A percentile compares a stretch with the other conserved stretches of the same genome.
These are phyloP conservation scores for Danio tinwini DNA, from an alignment of 2,797 vertebrate species.

Conservation along the genomic window DNA sequence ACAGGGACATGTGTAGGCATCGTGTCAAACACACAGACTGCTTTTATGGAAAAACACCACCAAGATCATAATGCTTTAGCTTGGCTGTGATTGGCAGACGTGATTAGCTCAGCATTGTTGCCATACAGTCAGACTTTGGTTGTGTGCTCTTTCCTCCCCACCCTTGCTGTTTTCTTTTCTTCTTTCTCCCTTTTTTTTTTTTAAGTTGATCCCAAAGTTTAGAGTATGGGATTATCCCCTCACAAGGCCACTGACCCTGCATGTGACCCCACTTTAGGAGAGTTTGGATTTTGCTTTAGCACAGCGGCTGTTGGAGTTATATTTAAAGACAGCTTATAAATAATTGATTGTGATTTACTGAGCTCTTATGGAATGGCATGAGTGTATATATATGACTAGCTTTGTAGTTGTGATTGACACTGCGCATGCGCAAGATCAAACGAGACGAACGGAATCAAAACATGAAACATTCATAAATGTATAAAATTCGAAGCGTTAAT, in stretches of 20 bases:
- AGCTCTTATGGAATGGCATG: constrained; percentile 1
- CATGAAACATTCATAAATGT: rapidly evolving
- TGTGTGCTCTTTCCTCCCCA: not conserved
- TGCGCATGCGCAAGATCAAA: constrained; percentile 33
- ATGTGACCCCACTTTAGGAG: constrained; percentile 11
- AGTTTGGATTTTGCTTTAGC: not conserved
- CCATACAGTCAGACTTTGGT: constrained; percentile 25
- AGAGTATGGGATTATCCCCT: constrained; percentile 34
- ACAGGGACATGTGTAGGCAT: not conserved
- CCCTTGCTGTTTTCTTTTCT: not conserved
- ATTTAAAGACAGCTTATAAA: constrained; percentile 7
- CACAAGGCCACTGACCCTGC: constrained; percentile 27
- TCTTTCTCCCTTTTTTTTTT: not conserved
- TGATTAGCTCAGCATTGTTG: not conserved
- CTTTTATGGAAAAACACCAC: constrained; percentile 34
- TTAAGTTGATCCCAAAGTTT: constrained; percentile 15
- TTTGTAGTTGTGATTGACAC: constrained; percentile 20
- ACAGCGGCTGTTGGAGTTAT: not conserved
- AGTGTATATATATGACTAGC: not conserved
- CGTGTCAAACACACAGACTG: not conserved
- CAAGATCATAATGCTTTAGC: not conserved
- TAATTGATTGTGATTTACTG: constrained; percentile 4
- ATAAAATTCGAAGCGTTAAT: not conserved
- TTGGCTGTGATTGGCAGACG: constrained; percentile 18
- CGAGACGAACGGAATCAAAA: not conserved